Percentiles rank a stretch among this genome's conserved stretches.
Conservation (phyloP, 1,140 invertebrate species). For the Scaptomyza montana region DNA sequence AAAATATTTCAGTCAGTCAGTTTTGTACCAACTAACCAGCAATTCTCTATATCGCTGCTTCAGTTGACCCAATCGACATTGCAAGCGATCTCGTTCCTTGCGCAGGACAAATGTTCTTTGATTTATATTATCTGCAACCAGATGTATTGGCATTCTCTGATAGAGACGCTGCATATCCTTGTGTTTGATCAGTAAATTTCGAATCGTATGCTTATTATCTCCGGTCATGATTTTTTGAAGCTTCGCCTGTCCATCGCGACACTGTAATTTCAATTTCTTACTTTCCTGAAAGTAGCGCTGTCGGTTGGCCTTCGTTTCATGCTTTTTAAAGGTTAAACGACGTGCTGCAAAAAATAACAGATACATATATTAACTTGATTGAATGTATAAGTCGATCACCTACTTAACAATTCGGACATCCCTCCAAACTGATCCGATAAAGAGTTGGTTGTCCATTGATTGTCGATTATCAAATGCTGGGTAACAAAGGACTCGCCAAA, state of each 20-base stretch:
- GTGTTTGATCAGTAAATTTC: conserved; percentile 71
- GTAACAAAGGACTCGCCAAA: conserved; percentile 62
- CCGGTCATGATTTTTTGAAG: conserved; percentile 63
- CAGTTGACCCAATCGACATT: conserved; percentile 52
- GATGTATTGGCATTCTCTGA: conserved; percentile 74
- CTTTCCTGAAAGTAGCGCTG: conserved; percentile 42
- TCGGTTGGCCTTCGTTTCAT: conserved; percentile 58
- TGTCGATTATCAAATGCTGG: conserved; percentile 69
- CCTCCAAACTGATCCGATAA: conserved; percentile 64
- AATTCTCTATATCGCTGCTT: conserved; percentile 53
- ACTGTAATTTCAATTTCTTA: conserved; percentile 57
- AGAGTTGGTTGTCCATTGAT: conserved; percentile 65
- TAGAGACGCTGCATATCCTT: conserved; percentile 76
- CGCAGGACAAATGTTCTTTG: conserved; percentile 78
- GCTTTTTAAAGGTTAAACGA: conserved; percentile 53
- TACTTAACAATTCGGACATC: conserved; percentile 69
- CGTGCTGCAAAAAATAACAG: conserved; percentile 39
- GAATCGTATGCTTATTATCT: conserved; percentile 64
- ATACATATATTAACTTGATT: background rate
- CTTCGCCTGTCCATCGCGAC: conserved; percentile 65
- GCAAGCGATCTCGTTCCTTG: conserved; percentile 75
- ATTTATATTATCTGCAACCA: conserved; percentile 77
- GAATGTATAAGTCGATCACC: background rate
- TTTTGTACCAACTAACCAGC: conserved; percentile 34
- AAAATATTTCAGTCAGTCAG: background rate